Percentiles rank a stretch among this genome's conserved stretches.
Evolutionary conservation across 2,888 invertebrate species (phyloP).

Genomic region (Leptinotarsa haldemani): DNA sequence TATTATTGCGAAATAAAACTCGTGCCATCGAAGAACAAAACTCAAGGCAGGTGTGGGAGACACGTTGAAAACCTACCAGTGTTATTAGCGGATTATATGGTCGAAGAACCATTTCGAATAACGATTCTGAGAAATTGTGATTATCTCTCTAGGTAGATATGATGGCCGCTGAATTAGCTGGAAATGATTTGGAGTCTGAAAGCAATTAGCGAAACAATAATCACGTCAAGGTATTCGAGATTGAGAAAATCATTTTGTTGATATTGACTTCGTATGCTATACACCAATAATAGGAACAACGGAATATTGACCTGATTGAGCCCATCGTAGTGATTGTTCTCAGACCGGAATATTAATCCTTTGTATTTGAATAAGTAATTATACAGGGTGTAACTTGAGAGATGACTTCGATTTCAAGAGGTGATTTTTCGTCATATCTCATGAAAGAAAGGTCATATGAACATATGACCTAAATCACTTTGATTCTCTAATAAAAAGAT

Average conservation of each 20-base stretch:
- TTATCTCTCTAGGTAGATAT: conserved; percentile 49
- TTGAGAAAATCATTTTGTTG: neutral
- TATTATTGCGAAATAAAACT: neutral
- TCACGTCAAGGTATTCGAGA: neutral
- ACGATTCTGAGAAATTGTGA: conserved; percentile 59
- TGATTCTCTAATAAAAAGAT: too few relatives aligned
- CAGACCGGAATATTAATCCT: too few relatives aligned
- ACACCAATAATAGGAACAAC: neutral
- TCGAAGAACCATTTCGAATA: conserved; percentile 59
- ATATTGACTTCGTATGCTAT: neutral
- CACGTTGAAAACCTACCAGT: conserved; percentile 52
- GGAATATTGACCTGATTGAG: neutral
- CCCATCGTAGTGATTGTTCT: too few relatives aligned
- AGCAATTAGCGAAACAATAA: conserved; percentile 17
- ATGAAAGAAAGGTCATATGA: too few relatives aligned
- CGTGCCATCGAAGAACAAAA: conserved; percentile 2
- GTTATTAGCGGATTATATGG: conserved; percentile 62
- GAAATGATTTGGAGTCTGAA: conserved; percentile 9
- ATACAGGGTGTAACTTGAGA: too few relatives aligned
- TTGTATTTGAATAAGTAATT: too few relatives aligned
- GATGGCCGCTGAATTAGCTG: conserved; percentile 27
- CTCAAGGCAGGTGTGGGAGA: too few relatives aligned
- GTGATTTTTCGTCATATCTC: too few relatives aligned
- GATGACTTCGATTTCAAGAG: too few relatives aligned
- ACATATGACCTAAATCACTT: too few relatives aligned